Percentiles rank a stretch among this genome's conserved stretches.
These are phyloP conservation scores for Dusona sp. DNA, from an alignment of 2,888 invertebrate species.

Conservation along the genomic window DNA sequence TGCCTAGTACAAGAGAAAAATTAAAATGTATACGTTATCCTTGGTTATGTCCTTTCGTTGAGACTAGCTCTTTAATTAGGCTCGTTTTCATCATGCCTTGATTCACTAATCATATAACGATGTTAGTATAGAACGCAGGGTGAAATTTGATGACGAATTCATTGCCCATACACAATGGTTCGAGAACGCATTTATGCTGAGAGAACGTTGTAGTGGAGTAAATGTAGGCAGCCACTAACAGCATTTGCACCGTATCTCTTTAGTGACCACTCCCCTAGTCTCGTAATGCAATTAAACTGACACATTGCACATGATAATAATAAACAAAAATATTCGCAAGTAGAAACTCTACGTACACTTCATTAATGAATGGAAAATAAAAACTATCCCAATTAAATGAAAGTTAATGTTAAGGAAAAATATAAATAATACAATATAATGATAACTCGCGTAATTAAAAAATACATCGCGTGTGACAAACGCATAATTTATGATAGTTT, in stretches of 20 bases:
- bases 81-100: background rate
- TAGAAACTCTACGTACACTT: background rate
- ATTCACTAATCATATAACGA: background rate
- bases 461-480: no score
- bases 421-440: background rate
- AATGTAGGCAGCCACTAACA: conserved; percentile 20
- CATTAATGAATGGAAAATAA: background rate
- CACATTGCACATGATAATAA: conserved; percentile 15
- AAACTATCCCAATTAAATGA: no score
- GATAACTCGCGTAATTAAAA: no score
- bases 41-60: background rate
- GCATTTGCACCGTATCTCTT: conserved; percentile 23
- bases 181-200: background rate
- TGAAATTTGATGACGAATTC: background rate
- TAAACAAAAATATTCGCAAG: background rate
- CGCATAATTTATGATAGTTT: no score
- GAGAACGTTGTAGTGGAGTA: conserved; percentile 2
- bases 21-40: background rate
- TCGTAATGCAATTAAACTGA: conserved; percentile 18
- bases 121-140: background rate
- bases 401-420: background rate
- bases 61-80: background rate
- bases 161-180: background rate
- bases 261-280: conserved; percentile 18
- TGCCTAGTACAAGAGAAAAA: background rate